Evolutionary conservation across 2,797 vertebrate species (phyloP), one percentile per base, ranked within the genome.

Genomic region (Propithecus perrieri): DNA sequence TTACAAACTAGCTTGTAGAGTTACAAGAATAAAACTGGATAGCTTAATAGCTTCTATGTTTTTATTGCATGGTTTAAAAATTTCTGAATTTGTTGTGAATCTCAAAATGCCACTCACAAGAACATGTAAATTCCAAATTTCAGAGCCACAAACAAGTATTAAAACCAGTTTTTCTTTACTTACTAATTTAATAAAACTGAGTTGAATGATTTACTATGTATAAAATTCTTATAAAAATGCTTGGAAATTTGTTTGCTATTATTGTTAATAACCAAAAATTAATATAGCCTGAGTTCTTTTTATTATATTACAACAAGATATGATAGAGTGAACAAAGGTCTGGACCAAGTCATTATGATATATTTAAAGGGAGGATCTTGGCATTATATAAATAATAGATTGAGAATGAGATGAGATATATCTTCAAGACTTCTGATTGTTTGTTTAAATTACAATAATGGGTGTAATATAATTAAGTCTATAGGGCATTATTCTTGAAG

Each of bases 401-500:
- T 94, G 24, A 72, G 33, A 38, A 35, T 91, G 18, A 12, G 7
- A 33, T 91, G 80, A 95, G 30, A 59, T 0, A 61, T 18, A 50
- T 88, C 48, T 67, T 90, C 14, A 76, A 89, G 48, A 78, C n/a
- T 97, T 93, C 33, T 84, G 46, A 91, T 59, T 88, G 48, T 48
- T 84, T 96, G 59, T 91, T 87, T 91, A 86, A 95, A 67, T 71
- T 63, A 80, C 3, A 80, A 15, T 50, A 94, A 93, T 72, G 50
- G 4, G 24, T 86, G 22, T 94, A 86, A 84, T 89, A 59, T 97
- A 96, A 97, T 96, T 97, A 97, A 89, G 48, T 94, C 94, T 96
- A 89, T 33, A 92, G 96, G 92, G 97, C 18, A 95, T 96, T 97
- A 50, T 84, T 93, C 35, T 86, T 94, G 74, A 93, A 95, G 46